phyloP scores from a whole-genome alignment of 2,888 invertebrate genomes.

The Xestia sexstrigata region DNA sequence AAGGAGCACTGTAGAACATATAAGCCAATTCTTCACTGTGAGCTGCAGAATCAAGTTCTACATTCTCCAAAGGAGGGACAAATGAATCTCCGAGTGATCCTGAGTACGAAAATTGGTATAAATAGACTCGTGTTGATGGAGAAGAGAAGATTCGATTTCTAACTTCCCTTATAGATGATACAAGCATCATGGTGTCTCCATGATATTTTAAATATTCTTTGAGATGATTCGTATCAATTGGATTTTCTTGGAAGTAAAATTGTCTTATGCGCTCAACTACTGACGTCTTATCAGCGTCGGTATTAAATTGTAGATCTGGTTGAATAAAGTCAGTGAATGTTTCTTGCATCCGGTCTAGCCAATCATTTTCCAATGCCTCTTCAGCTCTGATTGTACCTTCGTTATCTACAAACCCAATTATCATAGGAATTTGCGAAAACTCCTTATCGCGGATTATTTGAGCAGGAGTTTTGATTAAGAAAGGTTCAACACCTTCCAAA shows the following conservation, averaged over 20 bases:
- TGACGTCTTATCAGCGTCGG: constrained; percentile 67
- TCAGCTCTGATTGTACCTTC: constrained; percentile 84
- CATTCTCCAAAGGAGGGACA: constrained; percentile 68
- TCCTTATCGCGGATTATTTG: constrained; percentile 75
- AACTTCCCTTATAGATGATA: constrained; percentile 82
- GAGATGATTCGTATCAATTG: constrained; percentile 69
- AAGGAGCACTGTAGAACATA: constrained; percentile 74
- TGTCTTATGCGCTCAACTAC: constrained; percentile 73
- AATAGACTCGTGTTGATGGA: constrained; percentile 72
- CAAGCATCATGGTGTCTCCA: constrained; percentile 84
- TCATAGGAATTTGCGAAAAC: constrained; percentile 79
- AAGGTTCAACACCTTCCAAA: constrained; percentile 73
- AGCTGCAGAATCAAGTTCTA: constrained; percentile 76
- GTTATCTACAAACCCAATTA: constrained; percentile 83
- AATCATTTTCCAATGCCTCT: constrained; percentile 77
- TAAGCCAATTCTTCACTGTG: constrained; percentile 86
- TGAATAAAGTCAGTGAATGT: constrained; percentile 82
- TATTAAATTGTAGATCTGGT: constrained; percentile 79
- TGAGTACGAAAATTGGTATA: constrained; percentile 86
- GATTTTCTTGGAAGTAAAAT: constrained; percentile 77
- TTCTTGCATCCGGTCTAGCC: constrained; percentile 81
- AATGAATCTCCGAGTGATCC: constrained; percentile 79
- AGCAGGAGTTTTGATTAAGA: constrained; percentile 80
- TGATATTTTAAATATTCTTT: constrained; percentile 79
- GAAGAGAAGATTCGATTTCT: constrained; percentile 73